Percentiles rank a stretch among this genome's conserved stretches.
Evolutionary conservation across 1,140 invertebrate genomes (phyloP).

Genomic region (Berghia stephanieae): DNA sequence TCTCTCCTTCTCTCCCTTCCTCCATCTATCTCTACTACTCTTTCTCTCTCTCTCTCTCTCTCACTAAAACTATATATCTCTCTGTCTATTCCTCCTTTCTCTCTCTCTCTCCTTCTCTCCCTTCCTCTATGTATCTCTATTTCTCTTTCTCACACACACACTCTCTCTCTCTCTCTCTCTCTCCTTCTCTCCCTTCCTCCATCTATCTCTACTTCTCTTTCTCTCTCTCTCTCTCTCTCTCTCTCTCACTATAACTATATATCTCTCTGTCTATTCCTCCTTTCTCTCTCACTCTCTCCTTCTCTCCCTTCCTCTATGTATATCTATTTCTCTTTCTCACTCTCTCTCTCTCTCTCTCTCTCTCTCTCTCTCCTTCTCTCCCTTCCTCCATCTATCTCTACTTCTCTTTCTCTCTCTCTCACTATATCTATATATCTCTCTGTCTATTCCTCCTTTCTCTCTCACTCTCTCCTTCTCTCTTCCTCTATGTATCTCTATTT

Average conservation of each 20-base stretch:
- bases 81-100: conserved; percentile 7
- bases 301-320: neutral
- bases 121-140: neutral
- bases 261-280: neutral
- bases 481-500: too few relatives aligned
- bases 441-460: too few relatives aligned
- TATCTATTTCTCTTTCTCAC: neutral
- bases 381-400: neutral
- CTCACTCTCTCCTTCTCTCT: too few relatives aligned
- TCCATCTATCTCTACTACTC: neutral
- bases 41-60: conserved; percentile 12
- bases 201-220: neutral
- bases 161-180: conserved; percentile 22
- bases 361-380: neutral
- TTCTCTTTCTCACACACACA: conserved; percentile 14
- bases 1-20: neutral
- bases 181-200: neutral
- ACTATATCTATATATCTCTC: too few relatives aligned
- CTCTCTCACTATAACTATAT: neutral
- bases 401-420: too few relatives aligned
- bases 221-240: neutral
- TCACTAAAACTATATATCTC: neutral
- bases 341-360: neutral
- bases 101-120: conserved; percentile 22
- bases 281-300: conserved; percentile 10